phyloP scores from a whole-genome alignment of 2,797 vertebrate species.

The Sebastes umbrosus region DNA sequence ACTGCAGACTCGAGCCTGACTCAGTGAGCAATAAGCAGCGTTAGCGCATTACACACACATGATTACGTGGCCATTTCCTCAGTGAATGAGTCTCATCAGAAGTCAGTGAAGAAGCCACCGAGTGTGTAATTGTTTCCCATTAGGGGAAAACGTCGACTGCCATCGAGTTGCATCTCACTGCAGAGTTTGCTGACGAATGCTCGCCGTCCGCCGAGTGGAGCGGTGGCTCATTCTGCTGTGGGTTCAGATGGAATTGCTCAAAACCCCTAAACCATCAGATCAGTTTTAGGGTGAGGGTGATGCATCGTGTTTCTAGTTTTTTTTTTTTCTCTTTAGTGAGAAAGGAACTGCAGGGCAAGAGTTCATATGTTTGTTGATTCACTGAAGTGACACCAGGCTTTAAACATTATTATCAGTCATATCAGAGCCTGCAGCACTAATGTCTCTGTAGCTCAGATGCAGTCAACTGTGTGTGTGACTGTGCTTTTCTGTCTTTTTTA shows the following conservation, averaged over 20 bases:
- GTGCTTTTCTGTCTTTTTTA: not conserved
- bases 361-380: constrained; percentile 50
- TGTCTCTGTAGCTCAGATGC: constrained; percentile 17
- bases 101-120: constrained; percentile 81
- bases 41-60: constrained; percentile 82
- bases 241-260: constrained; percentile 65
- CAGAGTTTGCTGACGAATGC: constrained; percentile 77
- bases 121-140: constrained; percentile 86
- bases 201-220: constrained; percentile 57
- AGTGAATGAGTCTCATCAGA: constrained; percentile 81
- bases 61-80: constrained; percentile 83
- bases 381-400: constrained; percentile 44
- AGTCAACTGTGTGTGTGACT: not conserved
- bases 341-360: constrained; percentile 39
- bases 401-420: constrained; percentile 55
- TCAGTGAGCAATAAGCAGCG: constrained; percentile 82
- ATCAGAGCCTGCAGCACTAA: constrained; percentile 13
- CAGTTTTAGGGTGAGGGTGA: constrained; percentile 24
- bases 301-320: constrained; percentile 10
- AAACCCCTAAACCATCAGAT: constrained; percentile 48
- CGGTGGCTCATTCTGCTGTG: constrained; percentile 46
- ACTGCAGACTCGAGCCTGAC: constrained; percentile 51
- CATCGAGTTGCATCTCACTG: constrained; percentile 64
- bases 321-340: not conserved
- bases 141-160: constrained; percentile 73